A percentile compares a stretch with the other conserved stretches of the same genome.
Evolutionary conservation across 2,113 vertebrate species (phyloP).

Genomic region (Turnix velox): DNA sequence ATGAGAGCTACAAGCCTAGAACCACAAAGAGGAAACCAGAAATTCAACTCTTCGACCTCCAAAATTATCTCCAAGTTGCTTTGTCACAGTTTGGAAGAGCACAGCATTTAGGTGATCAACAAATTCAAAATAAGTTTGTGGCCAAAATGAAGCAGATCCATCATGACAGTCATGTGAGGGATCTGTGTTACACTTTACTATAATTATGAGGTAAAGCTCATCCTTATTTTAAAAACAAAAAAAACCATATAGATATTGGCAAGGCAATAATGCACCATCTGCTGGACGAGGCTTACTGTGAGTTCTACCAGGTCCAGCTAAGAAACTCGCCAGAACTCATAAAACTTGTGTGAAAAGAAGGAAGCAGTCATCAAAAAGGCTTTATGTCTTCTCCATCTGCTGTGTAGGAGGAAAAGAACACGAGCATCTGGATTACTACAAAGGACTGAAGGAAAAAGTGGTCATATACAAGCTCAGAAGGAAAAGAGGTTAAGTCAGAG

Average conservation of each 20-base stretch:
- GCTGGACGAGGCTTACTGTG: neutral
- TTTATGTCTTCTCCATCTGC: constrained; percentile 55
- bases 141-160: neutral
- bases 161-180: neutral
- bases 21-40: neutral
- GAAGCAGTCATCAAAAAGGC: constrained; percentile 34
- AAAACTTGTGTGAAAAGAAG: constrained; percentile 40
- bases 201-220: neutral
- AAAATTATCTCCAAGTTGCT: neutral
- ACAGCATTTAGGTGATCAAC: neutral
- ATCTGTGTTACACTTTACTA: neutral
- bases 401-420: constrained; percentile 52
- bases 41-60: neutral
- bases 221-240: neutral
- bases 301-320: neutral
- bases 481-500: constrained; percentile 27
- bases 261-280: constrained; percentile 4
- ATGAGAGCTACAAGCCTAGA: neutral
- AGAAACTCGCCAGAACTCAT: neutral
- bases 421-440: constrained; percentile 50
- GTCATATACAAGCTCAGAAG: neutral
- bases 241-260: neutral
- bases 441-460: neutral
- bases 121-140: neutral
- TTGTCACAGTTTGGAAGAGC: neutral